phyloP scores from a whole-genome alignment of 2,888 invertebrate species.

The Tridacna gigas region DNA sequence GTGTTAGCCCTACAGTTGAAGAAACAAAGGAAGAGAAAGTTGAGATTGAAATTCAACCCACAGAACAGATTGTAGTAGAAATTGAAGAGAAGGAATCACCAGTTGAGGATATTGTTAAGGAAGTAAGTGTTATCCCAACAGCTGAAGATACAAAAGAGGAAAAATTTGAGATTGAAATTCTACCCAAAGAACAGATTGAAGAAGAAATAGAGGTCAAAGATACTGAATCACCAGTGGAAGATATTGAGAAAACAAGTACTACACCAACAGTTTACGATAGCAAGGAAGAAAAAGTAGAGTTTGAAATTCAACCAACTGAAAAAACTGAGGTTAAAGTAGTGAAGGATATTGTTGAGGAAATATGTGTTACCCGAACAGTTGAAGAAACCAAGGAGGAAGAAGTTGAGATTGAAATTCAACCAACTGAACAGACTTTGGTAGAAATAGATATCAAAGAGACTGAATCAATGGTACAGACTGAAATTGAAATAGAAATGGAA shows the following conservation, averaged over 20 bases:
- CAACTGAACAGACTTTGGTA: too few species aligned
- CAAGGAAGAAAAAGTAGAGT: conserved; percentile 19
- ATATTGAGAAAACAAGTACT: conserved; percentile 15
- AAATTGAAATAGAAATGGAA: not conserved
- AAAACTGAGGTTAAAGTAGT: conserved; percentile 23
- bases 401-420: not conserved
- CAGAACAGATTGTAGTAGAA: not conserved
- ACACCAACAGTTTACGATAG: conserved; percentile 24
- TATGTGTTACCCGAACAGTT: not conserved
- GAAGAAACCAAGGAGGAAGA: conserved; percentile 24
- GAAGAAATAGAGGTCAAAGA: conserved; percentile 25
- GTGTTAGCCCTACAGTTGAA: too few species aligned
- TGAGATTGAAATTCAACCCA: too few species aligned
- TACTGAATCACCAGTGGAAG: conserved; percentile 23
- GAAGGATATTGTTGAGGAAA: conserved; percentile 16
- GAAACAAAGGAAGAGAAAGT: too few species aligned
- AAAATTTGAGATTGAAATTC: conserved; percentile 35
- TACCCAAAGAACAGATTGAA: conserved; percentile 18
- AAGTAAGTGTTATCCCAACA: too few species aligned
- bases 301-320: conserved; percentile 31
- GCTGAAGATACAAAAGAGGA: conserved; percentile 10
- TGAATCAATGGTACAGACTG: too few species aligned
- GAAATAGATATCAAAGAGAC: conserved; percentile 23
- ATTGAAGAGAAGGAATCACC: conserved; percentile 22
- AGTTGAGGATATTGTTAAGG: not conserved